Base-by-base conservation (phyloP, 1,140 invertebrate genomes). In the Mactra quadrangularis region DNA sequence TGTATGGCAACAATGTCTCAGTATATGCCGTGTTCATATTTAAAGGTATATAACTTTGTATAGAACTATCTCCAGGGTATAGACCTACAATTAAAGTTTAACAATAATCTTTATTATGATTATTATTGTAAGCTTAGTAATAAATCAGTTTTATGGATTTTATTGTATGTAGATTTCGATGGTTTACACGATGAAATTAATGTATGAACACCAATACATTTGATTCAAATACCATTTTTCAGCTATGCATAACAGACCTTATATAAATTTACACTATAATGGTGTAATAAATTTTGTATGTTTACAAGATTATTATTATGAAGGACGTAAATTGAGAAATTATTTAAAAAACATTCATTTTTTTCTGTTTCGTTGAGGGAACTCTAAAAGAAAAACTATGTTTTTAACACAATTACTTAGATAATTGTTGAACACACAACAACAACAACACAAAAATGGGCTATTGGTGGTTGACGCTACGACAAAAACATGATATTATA, bases 31-130 rank as follows among this genome's bases (percentile, higher is more conserved):
- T 22, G 13, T 19, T 6, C 6, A 38, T 64, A 25, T 19, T 25
- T 38, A 64, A n/a, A 17, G 11, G 31, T 35, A n/a, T 38, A 64
- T 29, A 64, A 38, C 19, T 45, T 38, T 64, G 60, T 4, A 64
- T 6, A 19, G 60, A 64, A 3, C 1, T 64, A n/a, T 64, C 60
- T 4, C 17, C 22, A 35, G 60, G 31, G 33, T 29, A 35, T 45
- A 38, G 3, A 22, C 60, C 60, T 64, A n/a, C 6, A 45, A 64
- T 6, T 59, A 17, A 45, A 57, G 22, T 22, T 41, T 13, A n/a
- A 75, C 19, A 64, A 13, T 27, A 1, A 1, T 29, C 19, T 13
- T 59, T 22, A n/a, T 1, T 27, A 3, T 13, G 13, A 22, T 1
- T 29, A 19, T 59, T 13, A 1, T n/a, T 29, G 27, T 59, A n/a